phyloP scores from a whole-genome alignment of 1,140 invertebrate genomes.

The Platyscapa corneri region DNA sequence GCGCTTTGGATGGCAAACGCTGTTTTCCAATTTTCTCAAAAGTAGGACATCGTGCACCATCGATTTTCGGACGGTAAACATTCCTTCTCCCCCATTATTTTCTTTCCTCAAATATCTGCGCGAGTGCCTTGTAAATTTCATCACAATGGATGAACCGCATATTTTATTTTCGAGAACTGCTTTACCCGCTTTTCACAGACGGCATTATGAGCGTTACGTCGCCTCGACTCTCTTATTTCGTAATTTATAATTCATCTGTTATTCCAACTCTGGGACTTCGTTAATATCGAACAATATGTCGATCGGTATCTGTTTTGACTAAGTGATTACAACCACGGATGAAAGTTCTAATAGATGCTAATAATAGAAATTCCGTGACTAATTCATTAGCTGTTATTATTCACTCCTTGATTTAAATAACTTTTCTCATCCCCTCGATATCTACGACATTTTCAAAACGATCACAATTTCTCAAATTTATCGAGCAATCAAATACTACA shows the following conservation, averaged over 20 bases:
- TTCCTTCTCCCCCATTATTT: neutral
- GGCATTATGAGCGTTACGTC: no score
- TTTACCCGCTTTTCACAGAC: no score
- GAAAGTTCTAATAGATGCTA: neutral
- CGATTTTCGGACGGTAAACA: neutral
- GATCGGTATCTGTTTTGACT: neutral
- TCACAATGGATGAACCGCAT: neutral
- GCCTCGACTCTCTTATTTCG: neutral
- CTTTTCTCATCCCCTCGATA: neutral
- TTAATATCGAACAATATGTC: neutral
- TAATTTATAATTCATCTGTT: neutral
- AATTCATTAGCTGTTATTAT: neutral
- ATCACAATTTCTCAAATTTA: neutral
- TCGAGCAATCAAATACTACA: neutral
- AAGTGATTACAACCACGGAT: neutral
- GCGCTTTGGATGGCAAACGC: neutral
- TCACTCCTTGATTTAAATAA: neutral
- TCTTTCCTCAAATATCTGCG: neutral
- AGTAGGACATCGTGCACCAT: constrained; percentile 16
- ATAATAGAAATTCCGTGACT: neutral
- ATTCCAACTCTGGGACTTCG: neutral
- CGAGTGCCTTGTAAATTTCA: neutral
- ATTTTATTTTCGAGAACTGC: neutral
- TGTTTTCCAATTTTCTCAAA: constrained; percentile 20
- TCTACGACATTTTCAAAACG: neutral